Conservation (phyloP, 1,140 invertebrate genomes). For the Neodiprion lecontei region DNA sequence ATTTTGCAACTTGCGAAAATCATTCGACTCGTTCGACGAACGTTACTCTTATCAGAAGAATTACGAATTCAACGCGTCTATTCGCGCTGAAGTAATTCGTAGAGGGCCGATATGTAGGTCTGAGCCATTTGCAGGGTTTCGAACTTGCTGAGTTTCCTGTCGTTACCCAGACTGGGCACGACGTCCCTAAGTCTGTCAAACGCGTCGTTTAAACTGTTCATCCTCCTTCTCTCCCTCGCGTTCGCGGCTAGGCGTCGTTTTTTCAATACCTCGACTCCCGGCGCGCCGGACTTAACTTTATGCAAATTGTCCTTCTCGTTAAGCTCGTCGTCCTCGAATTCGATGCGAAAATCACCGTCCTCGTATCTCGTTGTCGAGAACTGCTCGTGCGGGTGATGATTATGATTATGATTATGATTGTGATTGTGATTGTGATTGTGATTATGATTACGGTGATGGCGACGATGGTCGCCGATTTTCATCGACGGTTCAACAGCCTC, state of each 20-base stretch:
- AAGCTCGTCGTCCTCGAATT: neutral
- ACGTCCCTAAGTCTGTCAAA: slow-evolving; percentile 77
- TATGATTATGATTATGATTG: no score
- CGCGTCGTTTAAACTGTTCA: slow-evolving; percentile 78
- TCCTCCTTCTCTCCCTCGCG: slow-evolving; percentile 74
- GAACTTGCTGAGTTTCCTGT: slow-evolving; percentile 81
- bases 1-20: slow-evolving; percentile 24
- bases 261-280: slow-evolving; percentile 63
- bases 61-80: slow-evolving; percentile 28
- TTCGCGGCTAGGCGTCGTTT: slow-evolving; percentile 71
- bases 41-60: neutral
- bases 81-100: slow-evolving; percentile 63
- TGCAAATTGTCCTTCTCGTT: slow-evolving; percentile 42
- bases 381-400: neutral
- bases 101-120: slow-evolving; percentile 75
- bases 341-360: slow-evolving; percentile 1
- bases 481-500: neutral
- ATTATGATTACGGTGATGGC: no score
- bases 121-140: slow-evolving; percentile 86
- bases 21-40: neutral
- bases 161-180: slow-evolving; percentile 73
- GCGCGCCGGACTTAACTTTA: slow-evolving; percentile 55
- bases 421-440: no score
- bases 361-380: slow-evolving; percentile 16
- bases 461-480: neutral